These are phyloP conservation scores for Sebastes diploproa DNA, from an alignment of 2,797 vertebrate genomes.

Conservation along the genomic window DNA sequence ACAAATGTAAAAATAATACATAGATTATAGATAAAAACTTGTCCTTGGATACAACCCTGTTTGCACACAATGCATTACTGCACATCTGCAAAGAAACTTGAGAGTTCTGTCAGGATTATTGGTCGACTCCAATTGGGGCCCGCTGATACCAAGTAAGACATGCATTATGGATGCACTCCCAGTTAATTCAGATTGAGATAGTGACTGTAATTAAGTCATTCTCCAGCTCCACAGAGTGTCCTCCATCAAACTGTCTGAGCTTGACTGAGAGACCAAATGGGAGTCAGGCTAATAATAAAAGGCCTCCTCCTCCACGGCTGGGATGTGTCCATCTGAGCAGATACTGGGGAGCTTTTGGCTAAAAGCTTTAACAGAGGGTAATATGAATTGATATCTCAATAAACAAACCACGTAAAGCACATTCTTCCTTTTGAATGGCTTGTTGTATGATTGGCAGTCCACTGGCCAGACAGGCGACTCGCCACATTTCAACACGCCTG, in stretches of 20 bases:
- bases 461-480: slow-evolving; percentile 4
- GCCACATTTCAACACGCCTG: slow-evolving; percentile 25
- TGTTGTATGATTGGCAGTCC: slow-evolving; percentile 2
- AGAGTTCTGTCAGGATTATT: slow-evolving; percentile 11
- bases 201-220: slow-evolving; percentile 71
- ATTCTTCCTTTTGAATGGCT: slow-evolving; percentile 4
- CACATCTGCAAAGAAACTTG: slow-evolving; percentile 8
- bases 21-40: neutral
- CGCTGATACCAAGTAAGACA: slow-evolving; percentile 41
- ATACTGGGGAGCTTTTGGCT: slow-evolving; percentile 20
- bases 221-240: slow-evolving; percentile 49
- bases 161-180: slow-evolving; percentile 66
- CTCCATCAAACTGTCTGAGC: slow-evolving; percentile 67
- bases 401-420: slow-evolving; percentile 11
- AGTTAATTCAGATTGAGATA: slow-evolving; percentile 62
- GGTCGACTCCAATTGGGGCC: slow-evolving; percentile 39
- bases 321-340: slow-evolving; percentile 20
- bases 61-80: neutral
- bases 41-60: neutral
- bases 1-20: neutral
- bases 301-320: slow-evolving; percentile 28
- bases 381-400: slow-evolving; percentile 37
- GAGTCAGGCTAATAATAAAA: slow-evolving; percentile 63
- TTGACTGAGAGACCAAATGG: slow-evolving; percentile 57
- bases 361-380: slow-evolving; percentile 9